A percentile compares a stretch with the other conserved stretches of the same genome.
These are phyloP conservation scores for Rhagophthalmus giganteus DNA, from an alignment of 2,888 invertebrate species.

Conservation along the genomic window DNA sequence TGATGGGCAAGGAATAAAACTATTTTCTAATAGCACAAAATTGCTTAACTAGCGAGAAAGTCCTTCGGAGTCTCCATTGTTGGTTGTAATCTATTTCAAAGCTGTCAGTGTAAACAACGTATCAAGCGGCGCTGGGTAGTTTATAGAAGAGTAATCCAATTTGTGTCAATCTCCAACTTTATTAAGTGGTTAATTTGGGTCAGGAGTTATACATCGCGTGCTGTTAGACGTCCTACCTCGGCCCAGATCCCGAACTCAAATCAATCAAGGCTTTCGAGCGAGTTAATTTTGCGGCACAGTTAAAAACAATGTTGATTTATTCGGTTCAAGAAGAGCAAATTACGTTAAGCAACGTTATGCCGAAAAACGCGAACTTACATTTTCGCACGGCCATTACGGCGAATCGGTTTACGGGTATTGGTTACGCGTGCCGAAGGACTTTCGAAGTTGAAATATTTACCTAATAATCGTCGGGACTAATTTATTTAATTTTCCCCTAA, in stretches of 20 bases:
- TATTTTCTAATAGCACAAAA: conserved; percentile 4
- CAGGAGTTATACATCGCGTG: conserved; percentile 41
- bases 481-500: too few species aligned
- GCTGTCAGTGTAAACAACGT: conserved; percentile 25
- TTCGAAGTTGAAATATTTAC: too few species aligned
- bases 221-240: conserved; percentile 25
- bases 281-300: too few species aligned
- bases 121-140: conserved; percentile 28
- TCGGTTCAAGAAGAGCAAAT: too few species aligned
- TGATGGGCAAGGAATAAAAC: too few species aligned
- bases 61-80: conserved; percentile 8
- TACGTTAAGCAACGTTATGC: too few species aligned
- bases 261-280: conserved; percentile 31
- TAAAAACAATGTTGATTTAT: too few species aligned
- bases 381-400: too few species aligned
- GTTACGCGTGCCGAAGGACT: too few species aligned
- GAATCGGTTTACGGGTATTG: too few species aligned
- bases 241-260: conserved; percentile 23
- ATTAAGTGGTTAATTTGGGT: conserved; percentile 46
- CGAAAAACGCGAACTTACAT: too few species aligned
- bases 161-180: conserved; percentile 46
- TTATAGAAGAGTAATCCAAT: conserved; percentile 41
- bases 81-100: conserved; percentile 23
- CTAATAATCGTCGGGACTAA: too few species aligned
- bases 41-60: conserved; percentile 7